phyloP scores from a whole-genome alignment of 2,113 vertebrate species.

The Callithrix jacchus region DNA sequence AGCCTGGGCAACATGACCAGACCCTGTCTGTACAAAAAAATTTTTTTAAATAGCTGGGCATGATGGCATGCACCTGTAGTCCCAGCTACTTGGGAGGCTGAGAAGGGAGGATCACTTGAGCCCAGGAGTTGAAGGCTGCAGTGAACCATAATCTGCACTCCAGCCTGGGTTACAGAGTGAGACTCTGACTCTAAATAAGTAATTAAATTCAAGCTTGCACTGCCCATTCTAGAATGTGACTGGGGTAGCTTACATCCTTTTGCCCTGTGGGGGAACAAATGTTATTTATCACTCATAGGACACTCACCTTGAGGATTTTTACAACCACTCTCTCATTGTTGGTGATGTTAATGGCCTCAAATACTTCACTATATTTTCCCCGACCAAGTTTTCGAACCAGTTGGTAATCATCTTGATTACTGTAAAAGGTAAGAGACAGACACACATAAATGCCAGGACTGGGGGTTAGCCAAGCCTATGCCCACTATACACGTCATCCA shows the following conservation, averaged over 20 bases:
- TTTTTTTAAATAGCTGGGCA: too few relatives aligned
- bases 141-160: too few relatives aligned
- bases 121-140: too few relatives aligned
- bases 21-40: too few relatives aligned
- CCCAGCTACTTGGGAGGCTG: too few relatives aligned
- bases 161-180: too few relatives aligned
- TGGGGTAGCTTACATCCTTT: background rate
- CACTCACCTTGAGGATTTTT: conserved; percentile 98
- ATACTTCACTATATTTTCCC: conserved; percentile 99
- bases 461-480: background rate
- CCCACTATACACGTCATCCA: background rate
- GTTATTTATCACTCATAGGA: conserved; percentile 44
- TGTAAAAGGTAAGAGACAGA: conserved; percentile 78
- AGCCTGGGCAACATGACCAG: too few relatives aligned
- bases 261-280: background rate
- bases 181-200: background rate
- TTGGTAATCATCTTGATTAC: conserved; percentile 99
- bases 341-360: conserved; percentile 99
- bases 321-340: conserved; percentile 98
- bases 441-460: conserved; percentile 47
- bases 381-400: conserved; percentile 96
- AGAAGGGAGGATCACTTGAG: too few relatives aligned
- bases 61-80: too few relatives aligned
- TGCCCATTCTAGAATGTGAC: background rate
- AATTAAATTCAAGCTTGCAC: background rate